Evolutionary conservation across 2,888 invertebrate genomes (phyloP).

Genomic region (Trichogramma dendrolimi): DNA sequence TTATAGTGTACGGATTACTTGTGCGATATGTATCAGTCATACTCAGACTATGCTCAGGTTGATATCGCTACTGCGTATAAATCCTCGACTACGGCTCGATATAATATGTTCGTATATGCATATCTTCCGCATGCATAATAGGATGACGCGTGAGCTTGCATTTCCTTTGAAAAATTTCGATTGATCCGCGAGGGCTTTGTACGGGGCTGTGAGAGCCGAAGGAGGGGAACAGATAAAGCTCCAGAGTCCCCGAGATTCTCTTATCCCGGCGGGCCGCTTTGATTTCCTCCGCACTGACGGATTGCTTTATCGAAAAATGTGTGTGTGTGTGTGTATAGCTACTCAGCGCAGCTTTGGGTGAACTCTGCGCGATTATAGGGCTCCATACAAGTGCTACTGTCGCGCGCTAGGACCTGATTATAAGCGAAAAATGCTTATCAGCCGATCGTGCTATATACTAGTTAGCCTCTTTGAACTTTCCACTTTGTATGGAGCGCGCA

Average conservation of each 20-base stretch:
- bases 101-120: too few species aligned
- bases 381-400: neutral
- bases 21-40: too few species aligned
- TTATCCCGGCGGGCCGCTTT: slow-evolving; percentile 7
- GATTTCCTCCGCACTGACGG: too few species aligned
- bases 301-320: too few species aligned
- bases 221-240: neutral
- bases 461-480: too few species aligned
- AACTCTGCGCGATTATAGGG: neutral
- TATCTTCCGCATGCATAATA: slow-evolving; percentile 2
- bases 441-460: neutral
- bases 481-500: too few species aligned
- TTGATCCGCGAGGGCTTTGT: slow-evolving; percentile 14
- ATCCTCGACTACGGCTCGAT: too few species aligned
- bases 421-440: slow-evolving; percentile 25
- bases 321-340: too few species aligned
- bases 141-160: slow-evolving; percentile 8
- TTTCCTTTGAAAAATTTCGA: slow-evolving; percentile 12
- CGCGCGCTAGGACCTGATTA: slow-evolving; percentile 24
- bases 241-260: slow-evolving; percentile 20
- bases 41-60: too few species aligned
- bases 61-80: too few species aligned
- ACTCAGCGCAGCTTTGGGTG: too few species aligned
- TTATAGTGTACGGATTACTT: too few species aligned
- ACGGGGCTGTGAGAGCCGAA: neutral